These are phyloP conservation scores for Zapus hudsonius DNA, from an alignment of 2,113 vertebrate species.

Conservation along the genomic window DNA sequence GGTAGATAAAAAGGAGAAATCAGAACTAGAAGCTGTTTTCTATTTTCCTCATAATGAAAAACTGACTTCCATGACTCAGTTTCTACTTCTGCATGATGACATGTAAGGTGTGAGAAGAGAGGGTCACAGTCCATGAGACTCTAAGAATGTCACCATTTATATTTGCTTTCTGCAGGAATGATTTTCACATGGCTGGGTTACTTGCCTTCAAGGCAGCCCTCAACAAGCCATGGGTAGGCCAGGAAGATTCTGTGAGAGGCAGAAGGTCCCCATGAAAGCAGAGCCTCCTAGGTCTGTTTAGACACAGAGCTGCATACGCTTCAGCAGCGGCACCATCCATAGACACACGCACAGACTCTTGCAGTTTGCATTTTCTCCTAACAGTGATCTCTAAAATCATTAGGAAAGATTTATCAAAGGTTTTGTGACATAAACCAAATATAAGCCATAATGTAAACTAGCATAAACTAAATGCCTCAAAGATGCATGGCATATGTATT, in stretches of 20 bases:
- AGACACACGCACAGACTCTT: neutral
- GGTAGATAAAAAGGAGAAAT: neutral
- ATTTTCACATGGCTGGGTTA: neutral
- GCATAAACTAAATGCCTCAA: neutral
- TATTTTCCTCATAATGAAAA: neutral
- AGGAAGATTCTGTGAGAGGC: constrained; percentile 1
- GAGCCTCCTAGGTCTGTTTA: neutral
- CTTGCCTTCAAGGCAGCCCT: constrained; percentile 1
- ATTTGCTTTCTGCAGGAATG: neutral
- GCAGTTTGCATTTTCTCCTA: neutral
- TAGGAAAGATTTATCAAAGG: neutral
- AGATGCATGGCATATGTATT: neutral
- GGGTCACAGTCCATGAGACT: neutral
- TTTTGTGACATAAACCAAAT: neutral
- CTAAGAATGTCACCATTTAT: neutral
- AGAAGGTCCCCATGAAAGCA: constrained; percentile 32
- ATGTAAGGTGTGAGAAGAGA: no score
- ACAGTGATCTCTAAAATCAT: neutral
- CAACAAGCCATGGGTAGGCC: neutral
- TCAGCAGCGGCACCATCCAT: neutral
- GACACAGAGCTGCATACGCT: neutral
- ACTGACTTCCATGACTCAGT: neutral
- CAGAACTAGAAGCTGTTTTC: constrained; percentile 26
- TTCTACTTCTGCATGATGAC: neutral
- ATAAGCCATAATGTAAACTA: neutral